These are phyloP conservation scores for Rallus limicola DNA, from an alignment of 2,113 vertebrate genomes.

Conservation along the genomic window DNA sequence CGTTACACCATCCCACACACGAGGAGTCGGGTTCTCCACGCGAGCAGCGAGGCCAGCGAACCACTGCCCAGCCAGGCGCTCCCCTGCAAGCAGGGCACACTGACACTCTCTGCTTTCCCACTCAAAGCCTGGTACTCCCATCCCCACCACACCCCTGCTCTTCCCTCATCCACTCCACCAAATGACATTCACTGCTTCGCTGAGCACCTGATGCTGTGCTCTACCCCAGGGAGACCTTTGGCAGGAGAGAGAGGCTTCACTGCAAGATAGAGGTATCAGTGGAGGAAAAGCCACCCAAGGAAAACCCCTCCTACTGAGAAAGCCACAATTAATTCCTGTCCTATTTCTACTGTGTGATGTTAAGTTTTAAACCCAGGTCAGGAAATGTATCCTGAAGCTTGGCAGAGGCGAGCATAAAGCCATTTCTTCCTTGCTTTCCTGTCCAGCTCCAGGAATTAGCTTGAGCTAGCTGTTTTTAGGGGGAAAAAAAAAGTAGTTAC, in stretches of 20 bases:
- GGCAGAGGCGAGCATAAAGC: background rate
- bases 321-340: background rate
- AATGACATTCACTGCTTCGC: background rate
- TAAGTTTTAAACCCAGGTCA: background rate
- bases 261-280: background rate
- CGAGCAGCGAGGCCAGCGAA: background rate
- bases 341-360: background rate
- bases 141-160: fast-evolving
- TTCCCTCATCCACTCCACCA: background rate
- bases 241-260: background rate
- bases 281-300: fast-evolving
- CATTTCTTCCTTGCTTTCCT: background rate
- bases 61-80: no score
- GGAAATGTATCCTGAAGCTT: background rate
- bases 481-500: background rate
- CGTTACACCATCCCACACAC: fast-evolving
- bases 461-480: background rate
- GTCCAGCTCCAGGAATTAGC: background rate
- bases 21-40: fast-evolving
- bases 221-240: background rate
- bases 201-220: background rate
- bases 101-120: background rate
- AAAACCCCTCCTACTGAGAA: background rate
- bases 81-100: background rate
- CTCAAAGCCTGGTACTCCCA: background rate